Evolutionary conservation across 2,113 vertebrate genomes (phyloP).

Genomic region (Peromyscus maniculatus): DNA sequence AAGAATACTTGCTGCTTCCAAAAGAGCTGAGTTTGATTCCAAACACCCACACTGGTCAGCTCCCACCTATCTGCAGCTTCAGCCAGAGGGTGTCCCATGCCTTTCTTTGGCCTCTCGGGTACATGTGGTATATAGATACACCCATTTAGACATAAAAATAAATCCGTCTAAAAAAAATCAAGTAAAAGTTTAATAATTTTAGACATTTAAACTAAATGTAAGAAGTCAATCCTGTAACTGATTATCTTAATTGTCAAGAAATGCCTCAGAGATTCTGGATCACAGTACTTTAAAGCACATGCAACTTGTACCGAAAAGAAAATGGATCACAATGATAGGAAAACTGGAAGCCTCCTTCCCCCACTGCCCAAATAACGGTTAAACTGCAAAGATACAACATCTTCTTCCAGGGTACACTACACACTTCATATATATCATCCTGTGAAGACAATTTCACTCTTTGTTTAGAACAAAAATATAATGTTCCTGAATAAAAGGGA

Average conservation of each 20-base stretch:
- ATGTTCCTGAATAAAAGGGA: background rate
- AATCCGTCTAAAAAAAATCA: background rate
- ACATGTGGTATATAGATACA: background rate
- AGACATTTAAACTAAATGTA: slow-evolving; percentile 8
- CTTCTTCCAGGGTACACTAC: background rate
- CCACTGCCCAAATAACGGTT: background rate
- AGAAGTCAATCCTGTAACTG: background rate
- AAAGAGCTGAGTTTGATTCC: too few species aligned
- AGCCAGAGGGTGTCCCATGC: background rate
- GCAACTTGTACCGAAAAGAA: background rate
- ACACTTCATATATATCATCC: background rate
- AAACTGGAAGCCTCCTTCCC: background rate
- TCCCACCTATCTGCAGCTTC: background rate
- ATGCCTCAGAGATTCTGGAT: background rate
- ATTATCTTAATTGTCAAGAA: background rate
- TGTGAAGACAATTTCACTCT: background rate
- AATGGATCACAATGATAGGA: background rate
- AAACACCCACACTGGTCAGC: background rate
- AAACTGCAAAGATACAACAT: background rate
- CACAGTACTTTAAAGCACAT: background rate
- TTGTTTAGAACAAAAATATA: background rate
- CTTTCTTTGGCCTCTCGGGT: background rate
- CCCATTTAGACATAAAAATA: background rate
- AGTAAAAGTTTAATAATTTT: background rate
- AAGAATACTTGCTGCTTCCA: background rate